Conservation (phyloP, 92 coral and sea anemone genomes). For the Porites rus region DNA sequence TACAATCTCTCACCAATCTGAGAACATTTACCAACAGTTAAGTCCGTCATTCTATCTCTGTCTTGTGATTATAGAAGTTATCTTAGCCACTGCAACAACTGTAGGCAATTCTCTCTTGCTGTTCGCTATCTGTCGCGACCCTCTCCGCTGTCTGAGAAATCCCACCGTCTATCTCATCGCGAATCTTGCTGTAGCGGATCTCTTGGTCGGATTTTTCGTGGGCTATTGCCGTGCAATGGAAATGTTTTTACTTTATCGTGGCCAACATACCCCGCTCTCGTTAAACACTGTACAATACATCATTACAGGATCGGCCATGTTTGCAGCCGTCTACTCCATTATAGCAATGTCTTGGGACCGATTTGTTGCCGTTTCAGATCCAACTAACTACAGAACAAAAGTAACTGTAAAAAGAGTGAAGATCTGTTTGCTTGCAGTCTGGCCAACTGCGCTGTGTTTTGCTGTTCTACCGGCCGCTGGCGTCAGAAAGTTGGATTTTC, state of each 20-base stretch:
- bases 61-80: background rate
- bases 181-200: conserved; percentile 23
- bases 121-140: conserved; percentile 24
- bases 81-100: background rate
- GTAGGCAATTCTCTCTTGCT: conserved; percentile 14
- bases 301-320: conserved; percentile 4
- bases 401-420: conserved; percentile 29
- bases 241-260: background rate
- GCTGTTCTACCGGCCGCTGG: conserved; percentile 29
- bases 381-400: conserved; percentile 20
- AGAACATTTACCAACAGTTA: conserved; percentile 6
- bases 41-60: conserved; percentile 18
- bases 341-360: conserved; percentile 38
- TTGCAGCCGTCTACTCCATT: background rate
- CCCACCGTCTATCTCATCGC: conserved; percentile 35
- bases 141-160: conserved; percentile 29
- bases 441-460: conserved; percentile 23
- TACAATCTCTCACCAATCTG: background rate
- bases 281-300: conserved; percentile 8
- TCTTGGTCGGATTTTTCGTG: conserved; percentile 16
- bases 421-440: conserved; percentile 5
- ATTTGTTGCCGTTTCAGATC: conserved; percentile 38
- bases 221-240: conserved; percentile 30
- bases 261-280: background rate
- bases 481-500: conserved; percentile 29